phyloP scores from a whole-genome alignment of 2,113 vertebrate species.

The Catharus minimus region DNA sequence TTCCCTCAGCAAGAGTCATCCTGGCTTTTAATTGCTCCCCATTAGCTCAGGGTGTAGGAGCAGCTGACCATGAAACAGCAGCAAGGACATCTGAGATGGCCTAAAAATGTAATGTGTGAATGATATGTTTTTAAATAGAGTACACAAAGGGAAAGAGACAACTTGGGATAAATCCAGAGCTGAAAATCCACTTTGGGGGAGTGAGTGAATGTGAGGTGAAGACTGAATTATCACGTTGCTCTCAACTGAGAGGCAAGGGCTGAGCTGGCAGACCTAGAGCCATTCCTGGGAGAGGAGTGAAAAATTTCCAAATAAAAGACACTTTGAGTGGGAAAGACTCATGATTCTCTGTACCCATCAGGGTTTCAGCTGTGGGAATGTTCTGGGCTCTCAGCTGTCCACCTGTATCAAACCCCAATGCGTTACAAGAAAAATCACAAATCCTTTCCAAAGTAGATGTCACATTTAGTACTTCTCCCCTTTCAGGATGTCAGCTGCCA shows the following conservation, averaged over 20 bases:
- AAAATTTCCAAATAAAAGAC: not conserved
- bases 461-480: not conserved
- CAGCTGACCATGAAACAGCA: conserved; percentile 43
- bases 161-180: not conserved
- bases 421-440: not conserved
- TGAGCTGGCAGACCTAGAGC: not conserved
- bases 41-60: not conserved
- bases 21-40: conserved; percentile 6
- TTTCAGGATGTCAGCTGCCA: not conserved
- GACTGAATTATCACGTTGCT: not conserved
- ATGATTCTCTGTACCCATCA: not conserved
- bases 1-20: not conserved
- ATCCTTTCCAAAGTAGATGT: not conserved
- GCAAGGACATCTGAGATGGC: conserved; percentile 14
- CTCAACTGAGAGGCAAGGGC: not conserved
- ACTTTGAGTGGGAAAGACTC: not conserved
- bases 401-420: not conserved
- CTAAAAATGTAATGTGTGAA: not conserved
- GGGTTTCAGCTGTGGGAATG: not conserved
- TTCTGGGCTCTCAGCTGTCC: not conserved
- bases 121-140: not conserved
- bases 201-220: not conserved
- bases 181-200: not conserved
- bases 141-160: not conserved
- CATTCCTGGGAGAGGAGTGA: not conserved